Base-by-base conservation (phyloP, 2,888 invertebrate genomes). In the Laspeyria flexula region DNA sequence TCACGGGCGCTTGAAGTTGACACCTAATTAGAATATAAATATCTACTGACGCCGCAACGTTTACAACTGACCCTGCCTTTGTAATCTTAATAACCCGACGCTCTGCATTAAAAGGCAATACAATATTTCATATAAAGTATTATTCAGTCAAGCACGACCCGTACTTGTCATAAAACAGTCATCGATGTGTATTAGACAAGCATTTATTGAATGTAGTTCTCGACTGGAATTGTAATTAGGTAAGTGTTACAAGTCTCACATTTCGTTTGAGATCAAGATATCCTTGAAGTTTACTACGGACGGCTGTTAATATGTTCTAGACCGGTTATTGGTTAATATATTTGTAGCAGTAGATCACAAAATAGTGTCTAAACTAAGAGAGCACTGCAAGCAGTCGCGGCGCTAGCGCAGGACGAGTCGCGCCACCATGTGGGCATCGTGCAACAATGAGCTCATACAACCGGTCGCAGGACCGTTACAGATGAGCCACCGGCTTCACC, bases 391-490 rank as follows among this genome's bases (percentile, higher is more conserved):
- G 44, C 11, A 39, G 25, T 39, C n/a, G 31, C 51, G 38, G 46
- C 53, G 58, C 34, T 29, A 44, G 54, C 55, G 55, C 65, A 66
- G 64, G 62, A 58, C 55, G 41, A 35, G 23, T 47, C 45, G 49
- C 40, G 43, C 43, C 44, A 42, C 82, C 84, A 82, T 81, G 71
- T 80, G 81, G 80, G 73, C 78, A 76, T 71, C 73, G n/a, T 81
- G 81, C 84, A 90, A 92, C 92, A 92, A 91, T 90, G 79, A 81
- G 77, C 75, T 75, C 76, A 75, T 67, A 83, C 83, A 90, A 91
- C 92, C 91, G 91, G 91, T 91, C 83, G 77, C 74, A 74, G 73
- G 89, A 88, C 92, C 92, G 92, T 91, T 91, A 90, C 88, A 86
- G 90, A 91, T 87, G 90, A 88, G 78, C 82, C 86, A 83, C 79